A percentile compares a stretch with the other conserved stretches of the same genome.
Conservation (phyloP, 2,113 vertebrate species). For the Rhea pennata region DNA sequence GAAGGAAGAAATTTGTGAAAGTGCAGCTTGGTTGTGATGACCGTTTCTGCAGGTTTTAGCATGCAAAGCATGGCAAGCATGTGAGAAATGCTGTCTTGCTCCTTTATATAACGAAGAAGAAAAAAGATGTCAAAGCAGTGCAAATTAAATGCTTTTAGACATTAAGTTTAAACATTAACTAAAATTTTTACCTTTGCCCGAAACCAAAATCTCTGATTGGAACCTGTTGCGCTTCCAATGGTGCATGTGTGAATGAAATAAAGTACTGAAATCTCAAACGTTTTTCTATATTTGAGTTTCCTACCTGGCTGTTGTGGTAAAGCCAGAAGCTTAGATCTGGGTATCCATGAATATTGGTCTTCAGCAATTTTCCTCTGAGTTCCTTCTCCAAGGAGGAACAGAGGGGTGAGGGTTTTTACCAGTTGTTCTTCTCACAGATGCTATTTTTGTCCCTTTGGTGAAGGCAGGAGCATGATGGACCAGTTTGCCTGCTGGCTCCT, state of each 20-base stretch:
- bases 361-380: not conserved
- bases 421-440: not conserved
- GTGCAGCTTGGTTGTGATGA: not conserved
- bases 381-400: not conserved
- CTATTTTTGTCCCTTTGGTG: not conserved
- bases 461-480: not conserved
- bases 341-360: not conserved
- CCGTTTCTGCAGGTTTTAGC: not conserved
- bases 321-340: fast-evolving
- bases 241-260: not conserved
- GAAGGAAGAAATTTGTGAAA: not conserved
- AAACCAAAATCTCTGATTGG: not conserved
- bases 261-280: not conserved
- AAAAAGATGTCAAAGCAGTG: not conserved
- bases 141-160: not conserved
- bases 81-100: fast-evolving
- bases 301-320: not conserved
- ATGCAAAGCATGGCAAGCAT: not conserved
- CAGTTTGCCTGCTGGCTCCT: not conserved
- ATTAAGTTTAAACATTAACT: not conserved
- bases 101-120: not conserved
- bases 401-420: fast-evolving
- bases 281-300: not conserved
- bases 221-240: not conserved
- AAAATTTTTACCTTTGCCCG: not conserved